Base-by-base conservation (phyloP, 1,140 invertebrate species). In the Ectropis grisescens region DNA sequence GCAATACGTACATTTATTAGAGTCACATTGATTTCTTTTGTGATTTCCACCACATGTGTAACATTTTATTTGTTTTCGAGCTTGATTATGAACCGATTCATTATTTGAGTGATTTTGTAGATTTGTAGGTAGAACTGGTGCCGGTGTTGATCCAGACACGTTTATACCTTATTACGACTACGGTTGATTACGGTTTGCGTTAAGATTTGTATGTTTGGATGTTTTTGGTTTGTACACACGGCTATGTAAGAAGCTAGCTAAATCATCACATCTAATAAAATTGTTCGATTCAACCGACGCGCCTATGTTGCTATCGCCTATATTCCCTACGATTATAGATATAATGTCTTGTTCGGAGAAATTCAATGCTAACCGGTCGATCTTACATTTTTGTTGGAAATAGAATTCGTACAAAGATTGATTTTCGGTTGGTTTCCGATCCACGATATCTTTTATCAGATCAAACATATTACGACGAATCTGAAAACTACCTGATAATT, bases 281-380 rank as follows among this genome's bases (percentile, higher is more conserved):
- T 38, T 41, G 31, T 34, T 37, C 1, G 48, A 43, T 13, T 52
- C 48, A 8, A 47, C 13, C 0, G 44, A 40, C 7, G 24, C 31
- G 1, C 29, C 15, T 11, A 47, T 40, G 13, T 27, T 41, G 15
- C 28, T 47, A 11, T 52, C 41, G 6, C 30, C 32, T 2, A 47
- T 47, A 22, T 37, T 52, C 1, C 44, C 40, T 3, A 52, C 11
- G 13, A 52, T 47, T 13, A 47, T 47, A 2, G 48, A 47, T 5
- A 50, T 37, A 6, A 50, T 37, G 27, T 50, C 47, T 22, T 29
- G 16, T 19, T 46, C 35, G 0, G 33, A 8, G 19, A 50, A 50
- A 24, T 30, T 28, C 16, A 19, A 19, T 8, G 16, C 3, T 8
- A 19, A 19, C 1, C n/a, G 13, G 7, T 31, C 29, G 1, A 31